Base-by-base conservation (phyloP, 2,888 invertebrate genomes). In the Steinernema carpocapsae region DNA sequence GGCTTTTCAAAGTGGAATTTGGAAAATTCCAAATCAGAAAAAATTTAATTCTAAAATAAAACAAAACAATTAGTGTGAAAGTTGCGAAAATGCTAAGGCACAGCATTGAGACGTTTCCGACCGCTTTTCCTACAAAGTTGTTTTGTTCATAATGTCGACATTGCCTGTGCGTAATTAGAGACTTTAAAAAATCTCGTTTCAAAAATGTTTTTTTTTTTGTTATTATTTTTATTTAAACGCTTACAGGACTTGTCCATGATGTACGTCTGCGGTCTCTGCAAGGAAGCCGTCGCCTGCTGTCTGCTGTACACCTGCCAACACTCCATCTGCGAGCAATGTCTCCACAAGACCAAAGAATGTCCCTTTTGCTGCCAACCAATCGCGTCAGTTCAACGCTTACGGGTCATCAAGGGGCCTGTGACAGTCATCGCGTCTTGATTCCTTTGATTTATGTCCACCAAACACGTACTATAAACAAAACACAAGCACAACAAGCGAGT, bases 191-290 rank as follows among this genome's bases (percentile, higher is more conserved):
- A n/a, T n/a, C n/a, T n/a, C n/a, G n/a, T n/a, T n/a, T n/a, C n/a
- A n/a, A 48, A 48, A 48, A 48, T 48, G 17, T 14, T 48, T 48
- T 48, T 48, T 3, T 43, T 43, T 7, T 43, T 43, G 43, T 43
- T 48, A n/a, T 10, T 37, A 37, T 6, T 10, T 37, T 37, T 37
- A 10, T 37, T 37, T 6, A 37, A 37, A 37, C 48, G 3, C 6
- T 64, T 64, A 4, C 26, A 64, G 64, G 64, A 64, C 17, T 17
- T 29, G 2, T 37, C 37, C 1, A 26, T 32, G 4, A 32, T 64
- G 17, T 64, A 29, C 64, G 26, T 64, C 3, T 64, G 64, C 17
- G 64, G 64, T 7, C 19, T 64, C 17, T 64, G 64, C 64, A 64
- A 64, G 19, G 64, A 64, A 64, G 7, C 64, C 17, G 64, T 29